Conservation (phyloP, 1,140 invertebrate species). For the Linepithema humile region DNA sequence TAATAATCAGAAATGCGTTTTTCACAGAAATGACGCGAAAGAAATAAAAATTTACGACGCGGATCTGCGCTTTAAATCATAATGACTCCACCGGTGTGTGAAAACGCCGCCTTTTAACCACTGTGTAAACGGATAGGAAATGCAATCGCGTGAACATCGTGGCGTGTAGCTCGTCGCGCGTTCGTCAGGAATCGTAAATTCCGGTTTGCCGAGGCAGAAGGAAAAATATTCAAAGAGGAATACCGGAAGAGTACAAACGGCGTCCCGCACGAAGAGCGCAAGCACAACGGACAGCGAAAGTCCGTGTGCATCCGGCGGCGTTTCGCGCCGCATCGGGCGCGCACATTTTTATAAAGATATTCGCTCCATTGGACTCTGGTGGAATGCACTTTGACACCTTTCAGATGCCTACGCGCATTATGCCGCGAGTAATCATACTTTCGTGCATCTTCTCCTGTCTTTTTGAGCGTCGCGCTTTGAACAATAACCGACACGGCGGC, state of each 20-base stretch:
- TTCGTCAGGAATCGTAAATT: constrained; percentile 51
- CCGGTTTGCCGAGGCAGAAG: constrained; percentile 17
- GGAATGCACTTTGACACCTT: constrained; percentile 46
- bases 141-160: not conserved
- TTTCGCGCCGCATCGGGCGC: not conserved
- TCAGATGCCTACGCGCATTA: constrained; percentile 50
- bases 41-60: constrained; percentile 22
- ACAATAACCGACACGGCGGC: constrained; percentile 39
- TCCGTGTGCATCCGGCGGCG: constrained; percentile 3
- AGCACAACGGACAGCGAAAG: constrained; percentile 54
- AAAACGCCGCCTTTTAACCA: constrained; percentile 19
- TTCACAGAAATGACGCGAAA: constrained; percentile 1
- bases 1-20: constrained; percentile 39
- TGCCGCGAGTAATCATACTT: constrained; percentile 51
- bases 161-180: not conserved
- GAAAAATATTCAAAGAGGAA: constrained; percentile 9
- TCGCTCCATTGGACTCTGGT: constrained; percentile 31
- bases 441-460: constrained; percentile 23
- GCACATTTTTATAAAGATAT: not conserved
- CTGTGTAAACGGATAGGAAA: constrained; percentile 7
- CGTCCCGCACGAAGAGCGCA: not conserved
- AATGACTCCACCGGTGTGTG: constrained; percentile 26
- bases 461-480: constrained; percentile 44
- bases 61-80: constrained; percentile 18
- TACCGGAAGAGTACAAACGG: not conserved